phyloP scores from a whole-genome alignment of 1,140 invertebrate genomes.

The Euborellia annulipes region DNA sequence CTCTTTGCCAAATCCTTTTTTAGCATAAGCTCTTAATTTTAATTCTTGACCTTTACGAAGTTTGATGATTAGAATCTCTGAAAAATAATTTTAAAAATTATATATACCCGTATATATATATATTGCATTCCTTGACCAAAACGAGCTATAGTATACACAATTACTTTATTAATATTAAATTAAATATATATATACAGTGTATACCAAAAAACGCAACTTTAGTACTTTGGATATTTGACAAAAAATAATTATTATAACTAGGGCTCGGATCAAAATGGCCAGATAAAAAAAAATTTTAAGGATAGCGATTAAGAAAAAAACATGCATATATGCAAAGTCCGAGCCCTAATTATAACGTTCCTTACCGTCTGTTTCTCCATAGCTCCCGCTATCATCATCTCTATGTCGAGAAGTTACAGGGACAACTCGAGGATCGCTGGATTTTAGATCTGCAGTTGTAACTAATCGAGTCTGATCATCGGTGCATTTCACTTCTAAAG shows the following conservation, averaged over 20 bases:
- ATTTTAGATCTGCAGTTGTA: slow-evolving; percentile 91
- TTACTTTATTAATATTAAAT: no score
- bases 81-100: slow-evolving; percentile 14
- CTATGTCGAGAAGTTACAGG: slow-evolving; percentile 81
- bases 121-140: no score
- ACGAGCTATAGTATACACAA: no score
- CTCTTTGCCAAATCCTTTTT: slow-evolving; percentile 90
- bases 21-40: slow-evolving; percentile 87
- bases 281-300: no score
- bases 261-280: no score
- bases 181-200: no score
- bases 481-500: slow-evolving; percentile 85
- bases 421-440: slow-evolving; percentile 75
- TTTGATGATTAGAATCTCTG: slow-evolving; percentile 93
- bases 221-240: neutral
- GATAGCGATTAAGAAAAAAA: no score
- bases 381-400: slow-evolving; percentile 82
- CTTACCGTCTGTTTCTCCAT: slow-evolving; percentile 80
- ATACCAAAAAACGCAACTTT: no score
- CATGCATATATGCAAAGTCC: no score
- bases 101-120: no score
- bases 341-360: no score
- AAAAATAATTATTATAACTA: no score
- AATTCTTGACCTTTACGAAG: slow-evolving; percentile 94
- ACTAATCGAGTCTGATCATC: slow-evolving; percentile 89